Conservation (phyloP, 92 coral and sea anemone species). For the Palythoa heliodiscus region DNA sequence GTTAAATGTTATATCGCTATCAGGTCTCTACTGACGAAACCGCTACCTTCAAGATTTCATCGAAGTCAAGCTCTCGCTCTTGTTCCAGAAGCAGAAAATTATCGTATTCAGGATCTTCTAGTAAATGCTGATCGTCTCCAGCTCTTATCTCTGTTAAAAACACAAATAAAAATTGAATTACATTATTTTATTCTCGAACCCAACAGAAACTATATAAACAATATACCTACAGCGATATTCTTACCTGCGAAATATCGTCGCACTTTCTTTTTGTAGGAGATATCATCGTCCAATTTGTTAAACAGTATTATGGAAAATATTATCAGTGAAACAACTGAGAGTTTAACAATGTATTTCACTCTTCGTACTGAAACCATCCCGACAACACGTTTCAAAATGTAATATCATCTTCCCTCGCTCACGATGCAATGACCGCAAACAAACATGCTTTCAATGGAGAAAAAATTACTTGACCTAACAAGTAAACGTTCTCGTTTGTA, state of each 20-base stretch:
- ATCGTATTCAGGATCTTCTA: too few species aligned
- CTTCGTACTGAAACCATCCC: constrained; percentile 42
- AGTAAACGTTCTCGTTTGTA: not conserved
- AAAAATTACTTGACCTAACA: not conserved
- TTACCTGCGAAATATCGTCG: constrained; percentile 14
- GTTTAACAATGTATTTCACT: constrained; percentile 31
- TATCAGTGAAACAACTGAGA: constrained; percentile 1
- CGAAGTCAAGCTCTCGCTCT: constrained; percentile 23
- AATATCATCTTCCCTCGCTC: not conserved
- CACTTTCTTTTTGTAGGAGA: constrained; percentile 17
- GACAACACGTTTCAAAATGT: constrained; percentile 4
- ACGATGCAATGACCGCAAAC: not conserved
- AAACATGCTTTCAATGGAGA: not conserved
- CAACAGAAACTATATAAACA: not conserved
- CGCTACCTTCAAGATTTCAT: constrained; percentile 12
- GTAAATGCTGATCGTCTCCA: not conserved
- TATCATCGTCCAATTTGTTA: constrained; percentile 24
- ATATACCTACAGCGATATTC: not conserved
- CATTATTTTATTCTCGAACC: not conserved
- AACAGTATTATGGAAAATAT: constrained; percentile 15
- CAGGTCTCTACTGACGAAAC: not conserved
- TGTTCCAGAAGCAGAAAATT: constrained; percentile 19
- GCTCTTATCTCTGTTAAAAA: not conserved
- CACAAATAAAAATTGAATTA: too few species aligned
- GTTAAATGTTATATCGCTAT: not conserved